These are phyloP conservation scores for Phyllotis vaccarum DNA, from an alignment of 2,797 vertebrate genomes.

Conservation along the genomic window DNA sequence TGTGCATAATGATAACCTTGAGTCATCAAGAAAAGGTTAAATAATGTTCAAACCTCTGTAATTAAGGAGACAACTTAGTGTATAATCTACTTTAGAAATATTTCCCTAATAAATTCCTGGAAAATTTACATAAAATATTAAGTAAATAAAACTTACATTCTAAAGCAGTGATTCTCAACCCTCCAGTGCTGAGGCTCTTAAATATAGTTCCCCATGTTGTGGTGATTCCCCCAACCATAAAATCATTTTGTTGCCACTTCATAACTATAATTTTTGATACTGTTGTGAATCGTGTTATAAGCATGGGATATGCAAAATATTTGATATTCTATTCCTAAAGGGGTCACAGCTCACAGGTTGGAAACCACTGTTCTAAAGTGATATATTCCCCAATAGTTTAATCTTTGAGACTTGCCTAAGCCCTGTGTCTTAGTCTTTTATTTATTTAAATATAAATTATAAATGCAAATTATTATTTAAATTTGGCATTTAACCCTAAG, in stretches of 20 bases:
- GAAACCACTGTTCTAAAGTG: not conserved
- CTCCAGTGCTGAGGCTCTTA: too few relatives aligned
- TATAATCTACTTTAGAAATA: conserved; percentile 60
- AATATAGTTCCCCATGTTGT: not conserved
- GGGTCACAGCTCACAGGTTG: not conserved
- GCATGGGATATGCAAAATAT: not conserved
- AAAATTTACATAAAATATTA: conserved; percentile 57
- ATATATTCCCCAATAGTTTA: conserved; percentile 20
- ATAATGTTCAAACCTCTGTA: conserved; percentile 44
- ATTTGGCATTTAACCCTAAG: too few relatives aligned
- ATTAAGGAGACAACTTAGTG: conserved; percentile 55
- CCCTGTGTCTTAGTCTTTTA: conserved; percentile 5
- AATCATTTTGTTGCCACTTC: not conserved
- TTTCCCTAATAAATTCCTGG: conserved; percentile 59
- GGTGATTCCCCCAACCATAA: not conserved
- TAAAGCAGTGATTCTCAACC: not conserved
- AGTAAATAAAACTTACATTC: not conserved
- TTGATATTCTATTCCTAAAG: not conserved
- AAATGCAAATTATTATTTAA: too few relatives aligned
- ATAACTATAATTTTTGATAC: not conserved
- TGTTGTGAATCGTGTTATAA: not conserved
- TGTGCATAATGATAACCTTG: conserved; percentile 7
- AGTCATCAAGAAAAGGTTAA: conserved; percentile 67
- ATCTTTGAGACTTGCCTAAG: not conserved
- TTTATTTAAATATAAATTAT: too few relatives aligned